Evolutionary conservation across 2,113 vertebrate species (phyloP).

Genomic region (Leptobrachium leishanense): DNA sequence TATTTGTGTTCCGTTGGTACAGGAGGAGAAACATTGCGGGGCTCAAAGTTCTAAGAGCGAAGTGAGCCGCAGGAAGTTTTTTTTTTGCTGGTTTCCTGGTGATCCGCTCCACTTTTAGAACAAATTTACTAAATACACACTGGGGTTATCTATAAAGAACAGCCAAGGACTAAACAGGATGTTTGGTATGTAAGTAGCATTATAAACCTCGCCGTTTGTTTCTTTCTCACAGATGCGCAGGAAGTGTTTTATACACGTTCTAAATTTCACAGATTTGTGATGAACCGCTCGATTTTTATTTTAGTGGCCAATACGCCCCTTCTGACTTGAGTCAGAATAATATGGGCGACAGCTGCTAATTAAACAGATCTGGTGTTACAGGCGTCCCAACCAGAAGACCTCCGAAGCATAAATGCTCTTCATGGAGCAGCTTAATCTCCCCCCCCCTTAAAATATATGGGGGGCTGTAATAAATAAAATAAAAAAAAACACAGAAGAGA

Average conservation of each 20-base stretch:
- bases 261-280: neutral
- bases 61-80: too few species aligned
- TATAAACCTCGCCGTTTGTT: neutral
- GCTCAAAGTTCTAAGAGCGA: too few species aligned
- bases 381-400: constrained; percentile 16
- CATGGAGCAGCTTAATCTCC: too few species aligned
- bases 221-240: neutral
- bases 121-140: too few species aligned
- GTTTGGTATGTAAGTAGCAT: too few species aligned
- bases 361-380: constrained; percentile 7
- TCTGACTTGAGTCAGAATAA: constrained; percentile 23
- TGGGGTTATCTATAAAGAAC: too few species aligned
- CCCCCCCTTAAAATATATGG: too few species aligned
- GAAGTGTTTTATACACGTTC: neutral
- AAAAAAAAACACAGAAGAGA: constrained; percentile 8
- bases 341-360: constrained; percentile 17
- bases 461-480: neutral
- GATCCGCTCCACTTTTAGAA: too few species aligned
- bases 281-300: neutral
- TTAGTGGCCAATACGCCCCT: constrained; percentile 25
- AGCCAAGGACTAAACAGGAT: too few species aligned
- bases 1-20: too few species aligned
- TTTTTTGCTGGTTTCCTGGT: too few species aligned
- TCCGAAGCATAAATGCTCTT: neutral
- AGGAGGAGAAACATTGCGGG: too few species aligned